Base-by-base conservation (phyloP, 2,888 invertebrate genomes). In the Trachelus tabidus region DNA sequence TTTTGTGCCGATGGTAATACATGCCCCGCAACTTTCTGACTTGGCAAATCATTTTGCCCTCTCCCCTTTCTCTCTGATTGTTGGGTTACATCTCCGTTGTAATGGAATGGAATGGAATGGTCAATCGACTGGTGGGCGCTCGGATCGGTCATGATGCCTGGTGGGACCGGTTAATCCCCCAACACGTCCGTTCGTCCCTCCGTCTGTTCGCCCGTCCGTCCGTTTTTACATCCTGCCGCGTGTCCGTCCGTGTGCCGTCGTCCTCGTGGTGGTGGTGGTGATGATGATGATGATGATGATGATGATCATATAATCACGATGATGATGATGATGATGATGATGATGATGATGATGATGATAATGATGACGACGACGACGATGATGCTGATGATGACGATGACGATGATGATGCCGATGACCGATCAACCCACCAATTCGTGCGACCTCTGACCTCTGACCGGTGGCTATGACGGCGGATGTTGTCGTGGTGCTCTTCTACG, bases 31-130 rank as follows among this genome's bases (percentile, higher is more conserved):
- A 91, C 90, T 92, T 91, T 92, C 92, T 94, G 93, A 94, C 93
- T 93, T 93, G 94, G 94, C 94, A 94, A 94, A 93, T 93, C 92
- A 93, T 93, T 92, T 93, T 94, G 93, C 93, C 93, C 93, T 94
- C 93, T 93, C 93, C 92, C 92, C 92, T 92, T 93, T 93, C 93
- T 94, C 93, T 94, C 93, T 94, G 94, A 93, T 94, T 94, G 93
- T 93, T 93, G 93, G 93, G 93, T 92, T 93, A 92, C 92, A 92
- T 92, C 92, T 92, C 92, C 92, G 92, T 92, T 92, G 91, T 92
- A 91, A 92, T 91, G 92, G 92, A 92, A 90, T 83, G 40, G 76
- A 73, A 77, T 83, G 88, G 88, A 87, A 86, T 89, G 90, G 89
- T 89, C 87, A 88, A 87, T 86, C 84, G 82, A 84, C 84, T 73